Base-by-base conservation (phyloP, 2,797 vertebrate genomes). In the Denticeps clupeoides region DNA sequence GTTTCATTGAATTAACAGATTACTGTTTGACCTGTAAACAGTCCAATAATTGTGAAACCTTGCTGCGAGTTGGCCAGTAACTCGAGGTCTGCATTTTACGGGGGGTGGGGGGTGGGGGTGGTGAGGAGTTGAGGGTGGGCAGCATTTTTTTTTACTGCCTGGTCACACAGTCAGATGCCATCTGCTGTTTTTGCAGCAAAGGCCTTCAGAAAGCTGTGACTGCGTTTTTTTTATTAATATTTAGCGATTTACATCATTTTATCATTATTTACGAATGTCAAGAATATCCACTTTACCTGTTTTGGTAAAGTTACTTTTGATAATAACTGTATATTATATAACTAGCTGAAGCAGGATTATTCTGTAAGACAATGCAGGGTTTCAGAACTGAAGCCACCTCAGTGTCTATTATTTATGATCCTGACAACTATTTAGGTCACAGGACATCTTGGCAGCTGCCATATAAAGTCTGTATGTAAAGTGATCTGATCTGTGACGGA, bases 31-130 rank as follows among this genome's bases (percentile, higher is more conserved):
- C 27, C 38, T 16, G 28, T 35, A 19, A 27, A 27, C 18, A 31
- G 33, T 24, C 37, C 27, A 27, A 13, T 18, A 18, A 23, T 23
- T 47, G 35, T 7, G 10, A 31, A 28, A 15, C 45, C 29, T 55
- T 26, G 16, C 29, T 4, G 24, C 6, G 18, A 35, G 5, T 19
- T 18, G 32, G 41, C 46, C 24, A 26, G 19, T 47, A 46, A 31
- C 45, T 37, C 7, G 15, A 48, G 38, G 28, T 41, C n/a, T 24
- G 33, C 41, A 27, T 37, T 35, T 35, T 21, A 44, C 48, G 18
- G 28, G 37, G 23, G 25, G n/a, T 13, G 27, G 32, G 22, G 21
- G 26, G 15, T 43, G n/a, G n/a, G n/a, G n/a, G n/a, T n/a, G n/a
- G n/a, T n/a, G n/a, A n/a, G n/a, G n/a, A n/a, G n/a, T n/a, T n/a